Conservation (phyloP, 2,888 invertebrate species). For the Amphipyra berbera region DNA sequence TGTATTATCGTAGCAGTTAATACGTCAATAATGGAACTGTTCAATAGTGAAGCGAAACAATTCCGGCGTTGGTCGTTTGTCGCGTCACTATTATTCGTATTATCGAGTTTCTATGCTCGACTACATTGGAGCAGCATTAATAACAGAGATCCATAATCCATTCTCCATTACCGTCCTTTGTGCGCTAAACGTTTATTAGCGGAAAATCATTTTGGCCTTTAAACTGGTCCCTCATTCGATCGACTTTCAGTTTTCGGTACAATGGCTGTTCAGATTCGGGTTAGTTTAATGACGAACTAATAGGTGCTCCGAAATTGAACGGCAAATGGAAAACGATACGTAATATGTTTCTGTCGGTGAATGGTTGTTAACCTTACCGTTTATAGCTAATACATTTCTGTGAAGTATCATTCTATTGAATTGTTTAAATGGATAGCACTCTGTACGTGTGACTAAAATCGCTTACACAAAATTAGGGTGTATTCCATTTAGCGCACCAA, state of each 20-base stretch:
- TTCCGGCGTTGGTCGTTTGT: constrained; percentile 42
- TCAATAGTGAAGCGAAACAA: constrained; percentile 53
- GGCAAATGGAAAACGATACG: constrained; percentile 30
- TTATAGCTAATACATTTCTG: constrained; percentile 14
- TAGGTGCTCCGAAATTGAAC: constrained; percentile 42
- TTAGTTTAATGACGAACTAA: constrained; percentile 52
- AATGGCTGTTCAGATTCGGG: constrained; percentile 54
- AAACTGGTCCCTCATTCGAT: constrained; percentile 61
- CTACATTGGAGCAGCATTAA: constrained; percentile 65
- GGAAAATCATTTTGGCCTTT: constrained; percentile 72
- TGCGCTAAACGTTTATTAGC: constrained; percentile 72
- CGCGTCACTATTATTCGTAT: constrained; percentile 52
- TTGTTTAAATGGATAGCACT: constrained; percentile 19
- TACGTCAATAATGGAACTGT: constrained; percentile 46
- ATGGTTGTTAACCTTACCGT: constrained; percentile 33
- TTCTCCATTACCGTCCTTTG: constrained; percentile 75
- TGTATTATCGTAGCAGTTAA: constrained; percentile 48
- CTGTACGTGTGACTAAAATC: constrained; percentile 6
- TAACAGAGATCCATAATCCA: constrained; percentile 67
- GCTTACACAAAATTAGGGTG: too few species aligned
- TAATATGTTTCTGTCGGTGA: constrained; percentile 28
- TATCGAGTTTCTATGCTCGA: constrained; percentile 53
- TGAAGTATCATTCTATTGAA: constrained; percentile 22
- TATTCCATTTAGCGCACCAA: too few species aligned
- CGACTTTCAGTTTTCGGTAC: constrained; percentile 62